These are phyloP conservation scores for Heteromormyrus szaboi DNA, from an alignment of 2,797 vertebrate genomes.

Conservation along the genomic window DNA sequence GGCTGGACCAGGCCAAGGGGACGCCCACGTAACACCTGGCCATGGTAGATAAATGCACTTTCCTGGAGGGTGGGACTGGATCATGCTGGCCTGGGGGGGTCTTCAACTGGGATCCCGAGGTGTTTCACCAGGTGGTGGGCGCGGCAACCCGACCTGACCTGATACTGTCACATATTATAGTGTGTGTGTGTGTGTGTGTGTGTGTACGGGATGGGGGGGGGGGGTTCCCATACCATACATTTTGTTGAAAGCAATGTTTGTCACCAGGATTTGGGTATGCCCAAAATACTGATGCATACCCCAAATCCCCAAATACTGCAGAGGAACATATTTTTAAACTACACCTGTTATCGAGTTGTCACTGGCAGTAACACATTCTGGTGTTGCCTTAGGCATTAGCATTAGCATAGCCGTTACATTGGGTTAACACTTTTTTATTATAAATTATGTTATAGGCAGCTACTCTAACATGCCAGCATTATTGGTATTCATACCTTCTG, in stretches of 20 bases:
- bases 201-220: no score
- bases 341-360: not conserved
- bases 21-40: not conserved
- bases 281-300: not conserved
- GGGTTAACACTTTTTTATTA: not conserved
- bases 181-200: not conserved
- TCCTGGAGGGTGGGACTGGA: not conserved
- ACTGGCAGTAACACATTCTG: not conserved
- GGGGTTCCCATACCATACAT: not conserved
- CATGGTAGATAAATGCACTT: not conserved
- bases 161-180: not conserved
- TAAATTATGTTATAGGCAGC: not conserved
- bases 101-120: not conserved
- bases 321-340: not conserved
- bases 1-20: not conserved
- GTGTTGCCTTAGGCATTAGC: not conserved
- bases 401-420: not conserved
- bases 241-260: not conserved
- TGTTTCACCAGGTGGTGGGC: not conserved
- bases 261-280: not conserved
- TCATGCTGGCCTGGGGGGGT: not conserved
- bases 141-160: not conserved
- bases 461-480: not conserved
- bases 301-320: not conserved
- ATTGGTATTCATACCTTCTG: not conserved